Evolutionary conservation across 1,140 invertebrate genomes (phyloP), one percentile per base, ranked within the genome.

Genomic region (Papilio dardanus): DNA sequence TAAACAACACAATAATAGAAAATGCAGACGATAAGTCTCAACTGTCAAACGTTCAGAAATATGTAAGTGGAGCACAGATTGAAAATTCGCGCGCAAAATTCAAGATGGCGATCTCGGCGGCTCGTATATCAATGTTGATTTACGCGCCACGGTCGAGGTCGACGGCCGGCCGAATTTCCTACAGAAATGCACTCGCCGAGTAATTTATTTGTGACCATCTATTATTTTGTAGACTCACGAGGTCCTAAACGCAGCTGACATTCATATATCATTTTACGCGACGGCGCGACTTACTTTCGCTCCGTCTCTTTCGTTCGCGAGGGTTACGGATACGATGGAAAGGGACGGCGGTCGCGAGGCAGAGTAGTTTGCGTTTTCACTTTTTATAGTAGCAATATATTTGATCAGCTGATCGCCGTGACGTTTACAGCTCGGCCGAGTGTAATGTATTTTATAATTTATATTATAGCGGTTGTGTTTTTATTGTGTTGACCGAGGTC

Each of bases 371-470:
- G 86, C 87, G 92, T 91, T 93, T 93, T 93, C 92, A 93, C 90
- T 93, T 93, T 93, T 93, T 93, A 93, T 92, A 92, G 91, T 91
- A 91, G 92, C 89, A 92, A 92, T 93, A 92, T 93, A 93, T 93
- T 93, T 93, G 90, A 93, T 92, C 92, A 93, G 92, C 92, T 93
- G 92, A 93, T 93, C 92, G 89, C 75, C 81, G 84, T 92, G 92
- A 93, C 92, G 87, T 93, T 92, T 92, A 92, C 86, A 87, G 87
- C 86, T 81, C 82, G 82, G 80, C 77, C 83, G 82, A 83, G 83
- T 86, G 88, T 86, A 86, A 86, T 90, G 87, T 91, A 91, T 93
- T 92, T 93, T 86, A 92, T 93, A 93, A 93, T 91, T 92, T 93
- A 93, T 91, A 90, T 90, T 91, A 87, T 85, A 87, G 84, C 87